Base-by-base conservation (phyloP, 2,113 vertebrate species). In the Apaloderma vittatum region DNA sequence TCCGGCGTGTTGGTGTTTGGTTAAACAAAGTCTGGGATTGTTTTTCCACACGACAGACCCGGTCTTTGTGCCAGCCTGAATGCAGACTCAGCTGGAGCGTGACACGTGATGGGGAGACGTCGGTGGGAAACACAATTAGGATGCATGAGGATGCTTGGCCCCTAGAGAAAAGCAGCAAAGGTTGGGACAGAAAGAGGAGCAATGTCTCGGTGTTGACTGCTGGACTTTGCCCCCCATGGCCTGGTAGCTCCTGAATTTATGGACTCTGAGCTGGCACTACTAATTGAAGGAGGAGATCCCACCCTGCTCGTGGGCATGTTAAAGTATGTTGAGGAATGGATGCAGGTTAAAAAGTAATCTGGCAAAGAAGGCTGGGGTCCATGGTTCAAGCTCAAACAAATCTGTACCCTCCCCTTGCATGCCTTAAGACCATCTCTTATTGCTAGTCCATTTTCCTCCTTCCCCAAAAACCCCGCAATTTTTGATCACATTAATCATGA, bases 21-120 rank as follows among this genome's bases (percentile, higher is more conserved):
- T 66, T 80, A 67, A 90, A 94, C 90, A 92, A 79, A 79, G 90
- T 23, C 74, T 75, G 58, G 90, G 29, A 62, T 79, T 90, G 68
- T 87, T 86, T 90, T 92, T 80, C 78, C 73, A 24, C 54, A 48
- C 21, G 78, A n/a, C 77, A 94, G 73, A 55, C 43, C 43, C 5
- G 30, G 52, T 67, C 81, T 92, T 87, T 93, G 86, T 92, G 82
- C 36, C 78, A 27, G 67, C 10, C 73, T 80, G 77, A 84, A 71
- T 55, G 65, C 85, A 78, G 75, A n/a, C 80, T 82, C 71, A 68
- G 80, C 70, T 55, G 55, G 49, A 86, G 29, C 1, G 0, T 11
- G 54, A 32, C 58, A 34, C 11, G 36, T 70, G 58, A 90, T 5
- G n/a, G 20, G 20, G 14, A 48, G 22, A 14, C 14, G 45, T 30